Percentiles rank a stretch among this genome's conserved stretches.
Conservation (phyloP, 1,140 invertebrate genomes). For the Drosophila ficusphila region DNA sequence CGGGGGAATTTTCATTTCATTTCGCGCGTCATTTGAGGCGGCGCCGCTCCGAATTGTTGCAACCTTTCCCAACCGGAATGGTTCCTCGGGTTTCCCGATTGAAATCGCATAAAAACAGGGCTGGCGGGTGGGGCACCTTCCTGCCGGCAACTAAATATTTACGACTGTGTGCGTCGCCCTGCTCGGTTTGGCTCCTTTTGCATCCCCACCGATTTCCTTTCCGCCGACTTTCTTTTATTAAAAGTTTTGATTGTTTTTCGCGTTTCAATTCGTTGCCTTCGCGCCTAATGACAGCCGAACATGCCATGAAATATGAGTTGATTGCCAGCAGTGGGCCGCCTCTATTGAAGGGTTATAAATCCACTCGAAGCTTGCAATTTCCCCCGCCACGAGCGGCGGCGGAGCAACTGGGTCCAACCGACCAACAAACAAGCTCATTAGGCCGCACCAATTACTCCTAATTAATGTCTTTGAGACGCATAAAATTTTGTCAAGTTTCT, state of each 20-base stretch:
- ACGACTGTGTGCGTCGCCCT: conserved; percentile 26
- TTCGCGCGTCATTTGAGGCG: conserved; percentile 80
- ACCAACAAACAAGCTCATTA: conserved; percentile 65
- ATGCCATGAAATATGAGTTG: conserved; percentile 80
- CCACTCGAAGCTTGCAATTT: conserved; percentile 18
- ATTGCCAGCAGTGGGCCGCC: conserved; percentile 44
- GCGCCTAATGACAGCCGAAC: conserved; percentile 66
- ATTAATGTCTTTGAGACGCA: conserved; percentile 69
- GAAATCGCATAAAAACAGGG: conserved; percentile 77
- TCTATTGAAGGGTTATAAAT: conserved; percentile 63
- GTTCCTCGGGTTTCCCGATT: conserved; percentile 54
- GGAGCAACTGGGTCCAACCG: neutral
- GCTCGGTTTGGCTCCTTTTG: conserved; percentile 30
- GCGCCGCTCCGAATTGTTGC: conserved; percentile 74
- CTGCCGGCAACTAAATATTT: conserved; percentile 37
- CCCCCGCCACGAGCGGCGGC: neutral
- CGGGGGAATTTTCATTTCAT: conserved; percentile 73
- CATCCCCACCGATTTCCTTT: conserved; percentile 3
- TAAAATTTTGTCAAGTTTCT: conserved; percentile 75
- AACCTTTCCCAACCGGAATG: conserved; percentile 37
- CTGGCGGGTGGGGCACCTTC: neutral
- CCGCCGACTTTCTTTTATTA: conserved; percentile 39
- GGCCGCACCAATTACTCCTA: conserved; percentile 70
- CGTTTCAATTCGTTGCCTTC: conserved; percentile 60
- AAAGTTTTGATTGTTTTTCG: conserved; percentile 77